Evolutionary conservation across 2,113 vertebrate genomes (phyloP).

Genomic region (Dissostichus mawsoni): DNA sequence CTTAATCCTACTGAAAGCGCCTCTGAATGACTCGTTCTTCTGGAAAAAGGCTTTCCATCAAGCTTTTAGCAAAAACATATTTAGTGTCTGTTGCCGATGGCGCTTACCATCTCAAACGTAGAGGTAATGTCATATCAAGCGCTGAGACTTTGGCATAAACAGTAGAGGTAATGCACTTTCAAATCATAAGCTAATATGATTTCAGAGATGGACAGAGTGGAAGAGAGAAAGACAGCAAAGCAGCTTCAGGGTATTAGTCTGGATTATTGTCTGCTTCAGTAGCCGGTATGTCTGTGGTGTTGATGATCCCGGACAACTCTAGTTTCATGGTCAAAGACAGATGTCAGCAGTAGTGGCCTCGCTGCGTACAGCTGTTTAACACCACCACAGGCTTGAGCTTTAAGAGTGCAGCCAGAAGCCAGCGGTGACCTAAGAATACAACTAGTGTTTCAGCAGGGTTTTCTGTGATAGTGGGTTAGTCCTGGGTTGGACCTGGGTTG

Average conservation of each 20-base stretch:
- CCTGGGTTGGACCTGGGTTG: slow-evolving; percentile 60
- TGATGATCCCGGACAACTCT: slow-evolving; percentile 71
- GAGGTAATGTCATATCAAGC: slow-evolving; percentile 59
- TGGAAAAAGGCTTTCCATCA: slow-evolving; percentile 39
- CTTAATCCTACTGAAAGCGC: slow-evolving; percentile 25
- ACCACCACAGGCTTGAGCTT: slow-evolving; percentile 71
- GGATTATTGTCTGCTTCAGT: slow-evolving; percentile 74
- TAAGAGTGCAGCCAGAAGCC: slow-evolving; percentile 66
- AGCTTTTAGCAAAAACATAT: slow-evolving; percentile 53
- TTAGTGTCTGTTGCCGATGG: slow-evolving; percentile 43
- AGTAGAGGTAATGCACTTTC: slow-evolving; percentile 75
- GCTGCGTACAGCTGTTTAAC: slow-evolving; percentile 59
- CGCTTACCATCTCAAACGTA: slow-evolving; percentile 53
- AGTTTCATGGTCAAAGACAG: slow-evolving; percentile 70
- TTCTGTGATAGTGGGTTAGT: slow-evolving; percentile 46
- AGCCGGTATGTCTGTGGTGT: slow-evolving; percentile 72
- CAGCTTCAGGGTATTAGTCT: slow-evolving; percentile 71
- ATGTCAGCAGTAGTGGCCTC: slow-evolving; percentile 72
- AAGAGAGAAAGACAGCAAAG: slow-evolving; percentile 67
- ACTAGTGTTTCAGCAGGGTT: slow-evolving; percentile 66
- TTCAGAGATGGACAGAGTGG: slow-evolving; percentile 70
- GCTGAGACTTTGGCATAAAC: slow-evolving; percentile 64
- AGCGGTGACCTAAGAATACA: slow-evolving; percentile 79
- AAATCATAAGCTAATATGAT: slow-evolving; percentile 76
- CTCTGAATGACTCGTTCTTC: slow-evolving; percentile 14